These are phyloP conservation scores for Cheilosia scutellata DNA, from an alignment of 2,888 invertebrate genomes.

Conservation along the genomic window DNA sequence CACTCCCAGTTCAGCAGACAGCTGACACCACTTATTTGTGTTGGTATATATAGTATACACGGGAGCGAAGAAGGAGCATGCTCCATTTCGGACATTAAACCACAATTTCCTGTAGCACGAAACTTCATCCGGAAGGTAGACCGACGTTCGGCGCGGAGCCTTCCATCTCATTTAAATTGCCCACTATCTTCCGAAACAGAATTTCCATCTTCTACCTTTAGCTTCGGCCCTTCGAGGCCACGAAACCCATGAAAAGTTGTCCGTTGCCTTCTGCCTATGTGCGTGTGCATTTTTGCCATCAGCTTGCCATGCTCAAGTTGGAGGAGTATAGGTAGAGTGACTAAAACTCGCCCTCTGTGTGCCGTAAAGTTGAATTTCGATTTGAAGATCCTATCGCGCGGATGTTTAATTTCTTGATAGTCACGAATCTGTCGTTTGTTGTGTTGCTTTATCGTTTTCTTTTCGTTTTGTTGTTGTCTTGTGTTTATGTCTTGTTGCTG, in stretches of 20 bases:
- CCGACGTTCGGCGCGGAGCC: conserved; percentile 41
- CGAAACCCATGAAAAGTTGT: conserved; percentile 67
- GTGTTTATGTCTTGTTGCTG: conserved; percentile 45
- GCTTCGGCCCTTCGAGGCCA: conserved; percentile 14
- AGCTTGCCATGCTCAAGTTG: background rate
- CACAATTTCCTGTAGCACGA: conserved; percentile 75
- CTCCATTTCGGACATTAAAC: conserved; percentile 74
- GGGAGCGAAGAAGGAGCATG: conserved; percentile 46
- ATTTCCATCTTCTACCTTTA: conserved; percentile 54
- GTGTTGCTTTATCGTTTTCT: conserved; percentile 57
- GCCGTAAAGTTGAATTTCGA: conserved; percentile 75
- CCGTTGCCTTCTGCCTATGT: conserved; percentile 43
- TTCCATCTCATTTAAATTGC: conserved; percentile 70
- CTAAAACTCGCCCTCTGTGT: conserved; percentile 18
- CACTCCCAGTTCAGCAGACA: conserved; percentile 53
- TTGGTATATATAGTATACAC: conserved; percentile 15
- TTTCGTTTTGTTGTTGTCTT: conserved; percentile 1
- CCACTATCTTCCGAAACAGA: conserved; percentile 74
- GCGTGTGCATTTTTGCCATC: background rate
- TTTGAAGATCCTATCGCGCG: conserved; percentile 75
- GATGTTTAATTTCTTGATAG: conserved; percentile 76
- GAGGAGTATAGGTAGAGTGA: background rate
- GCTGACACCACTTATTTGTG: conserved; percentile 68
- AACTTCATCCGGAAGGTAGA: conserved; percentile 71
- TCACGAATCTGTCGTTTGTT: conserved; percentile 75